These are phyloP conservation scores for Bombus sylvicola DNA, from an alignment of 1,140 invertebrate genomes.

Conservation along the genomic window DNA sequence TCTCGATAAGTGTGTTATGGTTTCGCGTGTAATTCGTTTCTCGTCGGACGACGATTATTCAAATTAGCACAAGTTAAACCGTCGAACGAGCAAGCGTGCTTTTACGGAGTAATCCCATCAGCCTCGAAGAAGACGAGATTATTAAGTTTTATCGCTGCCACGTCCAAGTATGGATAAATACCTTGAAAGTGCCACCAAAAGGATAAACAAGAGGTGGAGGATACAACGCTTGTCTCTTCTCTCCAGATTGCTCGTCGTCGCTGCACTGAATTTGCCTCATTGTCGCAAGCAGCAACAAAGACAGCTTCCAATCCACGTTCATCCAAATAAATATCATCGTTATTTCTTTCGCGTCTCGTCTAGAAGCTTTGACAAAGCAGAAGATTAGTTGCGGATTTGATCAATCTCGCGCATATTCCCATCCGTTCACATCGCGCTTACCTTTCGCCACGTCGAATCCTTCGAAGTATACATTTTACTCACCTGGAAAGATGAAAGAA, in stretches of 20 bases:
- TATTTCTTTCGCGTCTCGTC: background rate
- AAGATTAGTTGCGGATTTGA: background rate
- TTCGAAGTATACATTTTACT: background rate
- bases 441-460: background rate
- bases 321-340: background rate
- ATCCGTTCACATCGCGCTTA: too few species aligned
- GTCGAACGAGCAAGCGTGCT: background rate
- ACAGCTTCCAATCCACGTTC: slow-evolving; percentile 12
- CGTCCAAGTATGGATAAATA: slow-evolving; percentile 51
- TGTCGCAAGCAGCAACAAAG: slow-evolving; percentile 11
- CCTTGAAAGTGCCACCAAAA: slow-evolving; percentile 77
- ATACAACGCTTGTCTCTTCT: slow-evolving; percentile 60
- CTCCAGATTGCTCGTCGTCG: background rate
- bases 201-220: slow-evolving; percentile 76
- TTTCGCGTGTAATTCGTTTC: background rate
- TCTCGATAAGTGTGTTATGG: background rate
- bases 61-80: background rate
- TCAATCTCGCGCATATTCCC: background rate
- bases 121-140: background rate
- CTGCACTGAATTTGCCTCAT: background rate
- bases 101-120: background rate
- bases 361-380: background rate
- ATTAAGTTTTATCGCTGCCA: background rate
- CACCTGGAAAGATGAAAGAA: slow-evolving; percentile 10
- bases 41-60: background rate